Percentiles rank a stretch among this genome's conserved stretches.
Evolutionary conservation across 2,113 vertebrate genomes (phyloP).

Genomic region (Harpagus bidentatus): DNA sequence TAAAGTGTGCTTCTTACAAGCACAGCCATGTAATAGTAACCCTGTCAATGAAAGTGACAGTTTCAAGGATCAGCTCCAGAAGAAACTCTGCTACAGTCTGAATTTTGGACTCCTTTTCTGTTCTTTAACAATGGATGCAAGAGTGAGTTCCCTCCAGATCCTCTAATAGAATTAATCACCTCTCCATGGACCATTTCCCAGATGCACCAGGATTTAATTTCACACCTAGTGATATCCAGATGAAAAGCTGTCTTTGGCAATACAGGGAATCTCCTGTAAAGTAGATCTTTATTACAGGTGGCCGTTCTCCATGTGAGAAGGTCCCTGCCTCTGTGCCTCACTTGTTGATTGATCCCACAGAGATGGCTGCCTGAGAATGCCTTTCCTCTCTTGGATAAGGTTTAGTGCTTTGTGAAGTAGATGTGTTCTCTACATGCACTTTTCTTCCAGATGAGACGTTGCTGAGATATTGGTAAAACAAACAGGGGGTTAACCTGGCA

Average conservation of each 20-base stretch:
- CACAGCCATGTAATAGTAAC: neutral
- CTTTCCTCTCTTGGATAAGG: neutral
- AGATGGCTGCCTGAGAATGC: neutral
- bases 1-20: neutral
- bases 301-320: neutral
- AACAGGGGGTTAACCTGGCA: neutral
- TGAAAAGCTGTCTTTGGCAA: neutral
- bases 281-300: neutral
- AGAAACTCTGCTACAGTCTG: neutral
- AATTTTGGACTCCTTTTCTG: neutral
- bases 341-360: neutral
- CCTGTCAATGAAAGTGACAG: neutral
- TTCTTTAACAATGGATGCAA: neutral
- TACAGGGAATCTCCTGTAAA: neutral
- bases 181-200: conserved; percentile 21
- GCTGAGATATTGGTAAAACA: neutral
- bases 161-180: conserved; percentile 8
- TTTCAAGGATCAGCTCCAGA: neutral
- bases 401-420: neutral
- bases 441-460: neutral
- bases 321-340: neutral
- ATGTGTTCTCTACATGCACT: neutral
- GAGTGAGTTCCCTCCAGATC: neutral
- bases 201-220: conserved; percentile 37
- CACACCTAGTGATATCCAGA: neutral